Evolutionary conservation across 2,113 vertebrate genomes (phyloP).

Genomic region (Agapornis roseicollis): DNA sequence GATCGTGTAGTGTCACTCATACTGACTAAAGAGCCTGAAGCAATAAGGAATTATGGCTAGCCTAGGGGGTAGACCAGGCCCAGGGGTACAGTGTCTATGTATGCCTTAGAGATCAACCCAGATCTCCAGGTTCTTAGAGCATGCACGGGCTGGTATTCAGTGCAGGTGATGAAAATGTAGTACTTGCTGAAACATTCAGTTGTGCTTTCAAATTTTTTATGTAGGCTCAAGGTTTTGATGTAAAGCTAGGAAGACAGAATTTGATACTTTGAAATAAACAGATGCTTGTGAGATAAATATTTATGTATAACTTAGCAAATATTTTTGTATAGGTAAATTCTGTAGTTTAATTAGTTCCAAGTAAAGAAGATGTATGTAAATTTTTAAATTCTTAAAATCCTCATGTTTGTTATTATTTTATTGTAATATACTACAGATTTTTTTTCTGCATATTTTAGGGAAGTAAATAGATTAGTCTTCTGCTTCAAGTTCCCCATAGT

Average conservation of each 20-base stretch:
- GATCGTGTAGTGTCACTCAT: not conserved
- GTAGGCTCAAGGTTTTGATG: not conserved
- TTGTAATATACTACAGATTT: not conserved
- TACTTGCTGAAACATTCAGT: not conserved
- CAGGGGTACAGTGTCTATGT: fast-evolving
- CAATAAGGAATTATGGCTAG: not conserved
- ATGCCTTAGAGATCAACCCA: not conserved
- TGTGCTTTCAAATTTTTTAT: not conserved
- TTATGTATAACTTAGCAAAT: not conserved
- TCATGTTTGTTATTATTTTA: not conserved
- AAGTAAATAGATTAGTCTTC: not conserved
- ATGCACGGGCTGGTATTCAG: not conserved
- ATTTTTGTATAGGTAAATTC: not conserved
- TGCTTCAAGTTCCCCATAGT: not conserved
- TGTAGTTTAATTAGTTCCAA: not conserved
- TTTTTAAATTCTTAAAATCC: not conserved
- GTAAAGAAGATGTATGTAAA: not conserved
- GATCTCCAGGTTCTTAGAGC: not conserved
- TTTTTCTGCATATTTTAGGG: not conserved
- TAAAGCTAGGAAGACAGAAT: not conserved
- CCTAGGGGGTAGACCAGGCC: fast-evolving
- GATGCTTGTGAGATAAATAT: not conserved
- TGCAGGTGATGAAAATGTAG: not conserved
- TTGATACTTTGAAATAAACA: not conserved
- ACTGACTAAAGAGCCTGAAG: not conserved